Conservation (phyloP, 2,888 invertebrate species). For the Anoplius nigerrimus region DNA sequence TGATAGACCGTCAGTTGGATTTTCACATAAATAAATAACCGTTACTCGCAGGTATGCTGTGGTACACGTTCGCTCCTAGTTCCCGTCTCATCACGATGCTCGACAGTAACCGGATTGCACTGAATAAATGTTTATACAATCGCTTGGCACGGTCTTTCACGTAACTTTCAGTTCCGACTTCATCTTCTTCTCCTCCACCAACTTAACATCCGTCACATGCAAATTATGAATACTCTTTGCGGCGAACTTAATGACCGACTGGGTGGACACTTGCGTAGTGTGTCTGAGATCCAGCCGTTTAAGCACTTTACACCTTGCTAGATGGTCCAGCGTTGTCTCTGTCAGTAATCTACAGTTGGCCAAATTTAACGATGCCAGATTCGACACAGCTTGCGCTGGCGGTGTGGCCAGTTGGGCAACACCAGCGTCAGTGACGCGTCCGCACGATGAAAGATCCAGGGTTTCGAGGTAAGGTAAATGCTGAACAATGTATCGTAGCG, state of each 20-base stretch:
- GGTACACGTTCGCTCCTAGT: slow-evolving; percentile 18
- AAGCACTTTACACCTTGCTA: slow-evolving; percentile 85
- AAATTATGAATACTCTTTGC: slow-evolving; percentile 87
- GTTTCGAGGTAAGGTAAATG: slow-evolving; percentile 85
- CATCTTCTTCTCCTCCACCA: slow-evolving; percentile 78
- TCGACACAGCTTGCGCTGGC: slow-evolving; percentile 79
- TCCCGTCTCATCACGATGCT: slow-evolving; percentile 7
- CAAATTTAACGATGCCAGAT: slow-evolving; percentile 85
- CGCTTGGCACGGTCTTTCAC: slow-evolving; percentile 38
- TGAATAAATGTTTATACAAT: slow-evolving; percentile 25
- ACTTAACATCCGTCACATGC: slow-evolving; percentile 87
- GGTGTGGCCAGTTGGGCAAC: slow-evolving; percentile 90
- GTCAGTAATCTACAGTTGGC: slow-evolving; percentile 89
- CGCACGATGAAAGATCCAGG: slow-evolving; percentile 90
- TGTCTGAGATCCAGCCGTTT: slow-evolving; percentile 86
- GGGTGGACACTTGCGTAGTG: slow-evolving; percentile 87
- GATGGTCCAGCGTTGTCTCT: slow-evolving; percentile 88
- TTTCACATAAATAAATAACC: slow-evolving; percentile 47
- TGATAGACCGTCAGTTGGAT: slow-evolving; percentile 32
- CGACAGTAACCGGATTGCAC: slow-evolving; percentile 42
- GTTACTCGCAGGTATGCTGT: slow-evolving; percentile 15
- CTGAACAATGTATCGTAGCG: slow-evolving; percentile 85
- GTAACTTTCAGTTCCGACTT: slow-evolving; percentile 51
- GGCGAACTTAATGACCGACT: slow-evolving; percentile 89
- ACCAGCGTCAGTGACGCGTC: slow-evolving; percentile 92